Evolutionary conservation across 1,140 invertebrate species (phyloP).

Genomic region (Pseudomyrmex flavicornis): DNA sequence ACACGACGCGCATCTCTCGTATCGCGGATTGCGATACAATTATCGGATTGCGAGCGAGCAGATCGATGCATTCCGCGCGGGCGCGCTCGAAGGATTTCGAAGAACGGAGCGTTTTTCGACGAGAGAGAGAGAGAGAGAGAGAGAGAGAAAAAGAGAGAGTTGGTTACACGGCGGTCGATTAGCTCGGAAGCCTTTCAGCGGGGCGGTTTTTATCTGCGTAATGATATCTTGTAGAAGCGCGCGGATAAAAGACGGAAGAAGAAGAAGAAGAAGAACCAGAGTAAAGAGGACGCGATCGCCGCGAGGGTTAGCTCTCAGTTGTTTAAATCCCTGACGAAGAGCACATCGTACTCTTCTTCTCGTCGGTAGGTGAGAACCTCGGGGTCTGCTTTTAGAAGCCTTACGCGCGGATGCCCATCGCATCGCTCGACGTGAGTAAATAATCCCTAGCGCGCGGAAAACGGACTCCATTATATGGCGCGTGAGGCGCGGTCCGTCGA

Average conservation of each 20-base stretch:
- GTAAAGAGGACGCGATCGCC: slow-evolving; percentile 12
- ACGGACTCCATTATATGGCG: slow-evolving; percentile 72
- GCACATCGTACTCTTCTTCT: slow-evolving; percentile 22
- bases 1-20: neutral
- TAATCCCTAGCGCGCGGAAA: slow-evolving; percentile 70
- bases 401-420: slow-evolving; percentile 57
- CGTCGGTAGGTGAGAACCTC: slow-evolving; percentile 67
- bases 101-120: slow-evolving; percentile 62
- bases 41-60: slow-evolving; percentile 22
- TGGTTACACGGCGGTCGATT: slow-evolving; percentile 68
- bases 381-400: slow-evolving; percentile 66
- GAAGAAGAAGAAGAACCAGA: neutral
- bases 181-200: slow-evolving; percentile 74
- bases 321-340: slow-evolving; percentile 62
- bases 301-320: slow-evolving; percentile 41
- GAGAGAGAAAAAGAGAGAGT: slow-evolving; percentile 39
- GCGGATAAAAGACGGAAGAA: neutral
- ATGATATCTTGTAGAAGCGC: slow-evolving; percentile 75
- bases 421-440: slow-evolving; percentile 70
- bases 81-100: slow-evolving; percentile 56
- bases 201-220: slow-evolving; percentile 79
- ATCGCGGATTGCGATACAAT: no score
- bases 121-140: slow-evolving; percentile 51
- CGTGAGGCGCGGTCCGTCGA: slow-evolving; percentile 18
- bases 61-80: slow-evolving; percentile 53